phyloP scores from a whole-genome alignment of 2,113 vertebrate species.

The Chlamydotis undulata region DNA sequence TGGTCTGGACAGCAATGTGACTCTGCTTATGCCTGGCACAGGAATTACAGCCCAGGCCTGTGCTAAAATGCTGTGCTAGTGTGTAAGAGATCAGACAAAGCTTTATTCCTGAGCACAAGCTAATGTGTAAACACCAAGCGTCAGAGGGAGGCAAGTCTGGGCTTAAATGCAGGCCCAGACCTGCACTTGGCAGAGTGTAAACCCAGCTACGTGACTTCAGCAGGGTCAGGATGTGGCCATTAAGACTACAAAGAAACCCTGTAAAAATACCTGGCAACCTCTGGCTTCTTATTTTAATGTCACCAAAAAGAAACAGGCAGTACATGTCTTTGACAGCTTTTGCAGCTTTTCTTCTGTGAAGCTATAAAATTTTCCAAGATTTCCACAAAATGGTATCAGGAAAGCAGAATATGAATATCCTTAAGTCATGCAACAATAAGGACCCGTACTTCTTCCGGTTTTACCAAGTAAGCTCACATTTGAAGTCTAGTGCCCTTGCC shows the following conservation, averaged over 20 bases:
- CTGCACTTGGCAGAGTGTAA: not conserved
- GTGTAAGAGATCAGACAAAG: not conserved
- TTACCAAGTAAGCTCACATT: not conserved
- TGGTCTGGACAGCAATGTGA: not conserved
- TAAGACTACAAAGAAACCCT: not conserved
- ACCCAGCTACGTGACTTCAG: not conserved
- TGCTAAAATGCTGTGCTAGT: not conserved
- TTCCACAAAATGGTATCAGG: not conserved
- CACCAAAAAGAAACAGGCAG: not conserved
- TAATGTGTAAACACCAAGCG: not conserved
- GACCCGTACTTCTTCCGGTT: not conserved
- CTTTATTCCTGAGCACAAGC: not conserved
- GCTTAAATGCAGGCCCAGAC: not conserved
- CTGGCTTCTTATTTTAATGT: not conserved
- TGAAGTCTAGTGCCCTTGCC: not conserved
- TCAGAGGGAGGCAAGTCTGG: rapidly evolving
- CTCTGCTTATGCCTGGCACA: not conserved
- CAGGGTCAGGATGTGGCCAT: not conserved
- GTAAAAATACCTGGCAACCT: not conserved
- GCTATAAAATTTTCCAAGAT: not conserved
- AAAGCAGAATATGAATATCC: not conserved
- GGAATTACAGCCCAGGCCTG: not conserved
- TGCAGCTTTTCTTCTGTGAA: not conserved
- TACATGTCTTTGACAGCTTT: not conserved
- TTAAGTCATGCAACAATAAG: not conserved